These are phyloP conservation scores for Phataginus tetradactyla DNA, from an alignment of 2,797 vertebrate genomes.

Conservation along the genomic window DNA sequence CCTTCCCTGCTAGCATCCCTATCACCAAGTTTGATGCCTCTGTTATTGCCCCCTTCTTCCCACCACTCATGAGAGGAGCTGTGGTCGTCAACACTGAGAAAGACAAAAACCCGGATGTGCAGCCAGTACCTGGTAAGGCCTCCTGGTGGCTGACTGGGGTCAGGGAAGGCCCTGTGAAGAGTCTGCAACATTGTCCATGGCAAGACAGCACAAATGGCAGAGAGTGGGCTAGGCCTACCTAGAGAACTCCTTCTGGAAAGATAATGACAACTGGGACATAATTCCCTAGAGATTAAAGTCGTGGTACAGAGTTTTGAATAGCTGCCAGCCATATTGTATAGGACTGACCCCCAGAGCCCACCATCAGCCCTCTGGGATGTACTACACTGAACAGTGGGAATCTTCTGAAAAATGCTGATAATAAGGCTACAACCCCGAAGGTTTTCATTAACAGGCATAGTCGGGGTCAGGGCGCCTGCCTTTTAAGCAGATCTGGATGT, in stretches of 20 bases:
- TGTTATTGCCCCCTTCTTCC: constrained; percentile 97
- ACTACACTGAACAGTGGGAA: neutral
- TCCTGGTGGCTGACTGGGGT: neutral
- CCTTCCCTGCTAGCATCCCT: constrained; percentile 94
- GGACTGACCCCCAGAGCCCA: neutral
- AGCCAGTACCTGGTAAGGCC: constrained; percentile 89
- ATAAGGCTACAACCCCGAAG: neutral
- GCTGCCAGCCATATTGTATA: neutral
- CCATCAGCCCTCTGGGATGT: neutral
- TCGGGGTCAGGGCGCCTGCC: neutral
- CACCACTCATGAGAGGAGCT: constrained; percentile 94
- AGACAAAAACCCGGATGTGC: constrained; percentile 90
- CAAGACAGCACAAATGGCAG: neutral
- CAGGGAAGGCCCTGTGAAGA: neutral
- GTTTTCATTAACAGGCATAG: neutral
- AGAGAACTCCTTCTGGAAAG: neutral
- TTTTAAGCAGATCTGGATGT: neutral
- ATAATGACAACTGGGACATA: neutral
- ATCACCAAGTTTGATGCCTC: constrained; percentile 98
- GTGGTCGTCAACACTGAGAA: constrained; percentile 96
- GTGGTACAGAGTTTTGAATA: neutral
- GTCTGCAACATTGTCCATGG: neutral
- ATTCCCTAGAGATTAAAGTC: neutral
- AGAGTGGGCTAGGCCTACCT: neutral
- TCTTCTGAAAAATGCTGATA: neutral